A percentile compares a stretch with the other conserved stretches of the same genome.
Conservation (phyloP, 2,113 vertebrate genomes). For the Anhinga rufa region DNA sequence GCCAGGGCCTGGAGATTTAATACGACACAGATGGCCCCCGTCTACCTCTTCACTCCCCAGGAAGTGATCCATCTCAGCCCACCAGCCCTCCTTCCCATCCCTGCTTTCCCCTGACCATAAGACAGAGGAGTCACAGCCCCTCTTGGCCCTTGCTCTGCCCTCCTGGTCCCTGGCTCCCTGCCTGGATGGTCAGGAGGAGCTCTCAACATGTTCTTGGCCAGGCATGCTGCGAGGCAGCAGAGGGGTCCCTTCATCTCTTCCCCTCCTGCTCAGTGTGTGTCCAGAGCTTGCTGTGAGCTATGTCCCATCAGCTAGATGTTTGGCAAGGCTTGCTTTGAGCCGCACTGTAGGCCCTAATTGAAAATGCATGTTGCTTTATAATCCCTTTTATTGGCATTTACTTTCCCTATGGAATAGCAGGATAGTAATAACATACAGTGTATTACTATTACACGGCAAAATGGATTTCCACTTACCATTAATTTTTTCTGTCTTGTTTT, state of each 20-base stretch:
- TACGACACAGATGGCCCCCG: not conserved
- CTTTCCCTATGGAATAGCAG: not conserved
- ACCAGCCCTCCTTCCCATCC: not conserved
- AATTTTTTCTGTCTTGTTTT: not conserved
- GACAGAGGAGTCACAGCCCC: not conserved
- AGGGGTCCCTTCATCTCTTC: not conserved
- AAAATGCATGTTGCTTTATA: constrained; percentile 2
- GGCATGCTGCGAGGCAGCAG: fast-evolving
- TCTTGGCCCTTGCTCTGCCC: not conserved
- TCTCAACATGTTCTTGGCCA: not conserved
- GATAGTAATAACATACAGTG: not conserved
- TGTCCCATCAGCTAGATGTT: not conserved
- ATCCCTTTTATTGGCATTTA: constrained; percentile 20
- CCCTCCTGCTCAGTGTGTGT: not conserved
- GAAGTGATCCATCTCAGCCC: not conserved
- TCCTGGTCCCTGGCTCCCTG: not conserved
- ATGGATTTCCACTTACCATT: not conserved
- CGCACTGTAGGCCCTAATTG: not conserved
- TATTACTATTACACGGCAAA: not conserved
- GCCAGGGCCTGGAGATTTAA: not conserved
- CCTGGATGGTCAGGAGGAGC: not conserved
- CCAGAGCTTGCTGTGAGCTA: not conserved
- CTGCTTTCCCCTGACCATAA: not conserved
- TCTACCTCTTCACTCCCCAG: not conserved
- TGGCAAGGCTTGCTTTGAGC: not conserved